Base-by-base conservation (phyloP, 2,888 invertebrate genomes). In the Tachina lurida region DNA sequence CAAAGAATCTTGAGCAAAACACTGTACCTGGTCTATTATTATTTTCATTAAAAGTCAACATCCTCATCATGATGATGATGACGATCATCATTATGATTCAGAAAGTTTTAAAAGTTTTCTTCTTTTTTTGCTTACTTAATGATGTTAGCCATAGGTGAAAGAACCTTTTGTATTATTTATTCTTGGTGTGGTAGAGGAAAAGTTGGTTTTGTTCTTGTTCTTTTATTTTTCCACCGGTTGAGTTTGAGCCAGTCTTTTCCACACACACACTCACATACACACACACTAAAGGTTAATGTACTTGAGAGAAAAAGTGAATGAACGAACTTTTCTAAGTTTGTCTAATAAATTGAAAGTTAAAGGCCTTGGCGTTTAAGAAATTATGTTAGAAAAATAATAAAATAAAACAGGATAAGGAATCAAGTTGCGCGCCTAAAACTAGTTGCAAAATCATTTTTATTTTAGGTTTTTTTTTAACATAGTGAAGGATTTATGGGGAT, bases 261-360 rank as follows among this genome's bases (percentile, higher is more conserved):
- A 22, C 52, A 54, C 31, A 31, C 31, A 31, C 31, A 31, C 7
- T 49, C 31, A 31, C 5, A 31, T 1, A 31, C 7, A 31, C 31
- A 31, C 7, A 31, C 80, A 56, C 54, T 9, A 56, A 63, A 77
- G 88, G 88, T 88, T 87, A 88, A 87, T 87, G 87, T 74, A 88
- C 89, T 88, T 73, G 60, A 71, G 73, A 74, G 87, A 78, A 88
- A 87, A 88, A 87, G 88, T 89, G 88, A 88, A 88, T 88, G 88
- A 88, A 89, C 88, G 88, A 88, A 87, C 87, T 87, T 77, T 63
- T 70, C 47, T 62, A 62, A 78, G 60, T 67, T 67, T 63, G 63
- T 82, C 70, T 84, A 84, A 84, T 78, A 84, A 84, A 84, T 78
- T 77, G 73, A 78, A 78, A 78, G 83, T 56, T 83, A 73, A 77